A percentile compares a stretch with the other conserved stretches of the same genome.
These are phyloP conservation scores for Melanotaenia nigrans DNA, from an alignment of 2,797 vertebrate species.

Conservation along the genomic window DNA sequence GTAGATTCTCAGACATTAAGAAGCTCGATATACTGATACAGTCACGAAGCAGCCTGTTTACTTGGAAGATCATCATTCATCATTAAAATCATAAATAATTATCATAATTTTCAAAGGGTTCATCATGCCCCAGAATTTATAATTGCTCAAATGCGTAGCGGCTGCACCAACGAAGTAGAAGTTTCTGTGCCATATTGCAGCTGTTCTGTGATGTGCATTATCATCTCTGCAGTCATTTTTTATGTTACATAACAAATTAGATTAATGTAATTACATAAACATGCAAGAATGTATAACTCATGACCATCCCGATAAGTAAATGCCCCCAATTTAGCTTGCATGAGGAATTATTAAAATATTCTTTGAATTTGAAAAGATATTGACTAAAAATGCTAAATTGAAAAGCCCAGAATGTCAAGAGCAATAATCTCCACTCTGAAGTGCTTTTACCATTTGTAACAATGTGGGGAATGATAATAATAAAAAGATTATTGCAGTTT, in stretches of 20 bases:
- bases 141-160: slow-evolving; percentile 8
- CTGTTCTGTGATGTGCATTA: slow-evolving; percentile 40
- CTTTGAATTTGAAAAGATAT: not conserved
- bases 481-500: slow-evolving; percentile 24
- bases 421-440: slow-evolving; percentile 17
- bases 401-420: slow-evolving; percentile 6
- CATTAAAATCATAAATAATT: slow-evolving; percentile 28
- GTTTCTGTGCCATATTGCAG: slow-evolving; percentile 32
- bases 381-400: slow-evolving; percentile 9
- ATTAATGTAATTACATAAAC: slow-evolving; percentile 19
- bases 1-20: not conserved
- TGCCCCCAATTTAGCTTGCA: not conserved
- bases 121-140: slow-evolving; percentile 13
- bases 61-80: slow-evolving; percentile 9
- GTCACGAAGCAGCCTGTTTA: slow-evolving; percentile 13
- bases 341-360: slow-evolving; percentile 1
- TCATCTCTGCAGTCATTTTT: slow-evolving; percentile 31
- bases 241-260: slow-evolving; percentile 43
- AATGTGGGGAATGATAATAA: slow-evolving; percentile 10
- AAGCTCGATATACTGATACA: slow-evolving; percentile 5
- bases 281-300: not conserved
- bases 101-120: slow-evolving; percentile 34
- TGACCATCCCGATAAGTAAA: not conserved
- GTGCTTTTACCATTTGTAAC: not conserved
- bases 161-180: slow-evolving; percentile 18